Evolutionary conservation across 2,113 vertebrate genomes (phyloP).

Genomic region (Epinephelus fuscoguttatus): DNA sequence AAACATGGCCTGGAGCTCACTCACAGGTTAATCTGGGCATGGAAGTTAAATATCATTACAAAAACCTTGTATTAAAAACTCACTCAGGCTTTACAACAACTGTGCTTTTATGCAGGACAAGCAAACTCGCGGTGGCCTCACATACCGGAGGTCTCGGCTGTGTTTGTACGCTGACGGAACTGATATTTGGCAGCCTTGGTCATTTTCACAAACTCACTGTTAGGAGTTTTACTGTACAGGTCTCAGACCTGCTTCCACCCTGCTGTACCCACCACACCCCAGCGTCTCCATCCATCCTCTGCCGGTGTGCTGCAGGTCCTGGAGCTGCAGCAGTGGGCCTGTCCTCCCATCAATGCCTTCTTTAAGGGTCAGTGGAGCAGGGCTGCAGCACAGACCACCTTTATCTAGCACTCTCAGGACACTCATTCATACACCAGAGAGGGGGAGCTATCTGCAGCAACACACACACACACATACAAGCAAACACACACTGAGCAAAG

Average conservation of each 20-base stretch:
- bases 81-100: not conserved
- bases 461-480: conserved; percentile 47
- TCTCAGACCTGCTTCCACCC: not conserved
- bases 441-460: conserved; percentile 64
- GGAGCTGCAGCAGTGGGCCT: conserved; percentile 46
- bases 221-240: conserved; percentile 20
- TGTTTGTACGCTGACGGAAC: conserved; percentile 36
- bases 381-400: conserved; percentile 82
- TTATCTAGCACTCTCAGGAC: conserved; percentile 82
- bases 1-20: not conserved
- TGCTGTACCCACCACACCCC: conserved; percentile 6
- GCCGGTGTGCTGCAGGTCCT: conserved; percentile 32
- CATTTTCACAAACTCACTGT: conserved; percentile 21
- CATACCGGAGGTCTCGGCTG: conserved; percentile 40
- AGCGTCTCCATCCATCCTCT: conserved; percentile 26
- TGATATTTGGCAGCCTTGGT: conserved; percentile 31
- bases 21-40: not conserved
- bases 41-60: not conserved
- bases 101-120: conserved; percentile 9
- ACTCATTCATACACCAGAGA: conserved; percentile 81
- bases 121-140: conserved; percentile 13
- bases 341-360: conserved; percentile 81
- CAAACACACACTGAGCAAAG: conserved; percentile 47
- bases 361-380: conserved; percentile 81
- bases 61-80: not conserved